Percentiles rank a stretch among this genome's conserved stretches.
Conservation (phyloP, 1,140 invertebrate species). For the Lethocerus indicus region DNA sequence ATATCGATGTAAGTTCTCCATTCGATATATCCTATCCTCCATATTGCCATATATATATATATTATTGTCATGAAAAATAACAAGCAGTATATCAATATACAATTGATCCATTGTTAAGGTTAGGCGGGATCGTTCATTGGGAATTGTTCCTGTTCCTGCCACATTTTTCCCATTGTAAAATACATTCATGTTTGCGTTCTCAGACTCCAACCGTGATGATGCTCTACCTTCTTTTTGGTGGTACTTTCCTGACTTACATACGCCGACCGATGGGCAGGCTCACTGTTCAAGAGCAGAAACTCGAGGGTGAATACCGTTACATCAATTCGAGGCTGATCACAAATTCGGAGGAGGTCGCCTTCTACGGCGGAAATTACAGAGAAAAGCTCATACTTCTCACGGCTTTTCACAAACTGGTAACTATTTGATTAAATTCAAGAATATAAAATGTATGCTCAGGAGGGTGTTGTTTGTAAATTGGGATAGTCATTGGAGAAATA, state of each 20-base stretch:
- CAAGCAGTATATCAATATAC: too few relatives aligned
- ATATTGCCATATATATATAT: too few relatives aligned
- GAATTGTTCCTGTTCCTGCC: too few relatives aligned
- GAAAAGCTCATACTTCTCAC: conserved; percentile 77
- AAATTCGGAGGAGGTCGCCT: conserved; percentile 95
- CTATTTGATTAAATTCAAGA: conserved; percentile 22
- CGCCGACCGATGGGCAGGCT: conserved; percentile 71
- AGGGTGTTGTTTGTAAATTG: too few relatives aligned
- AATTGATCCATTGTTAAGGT: too few relatives aligned
- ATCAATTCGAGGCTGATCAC: conserved; percentile 92
- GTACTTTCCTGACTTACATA: conserved; percentile 58
- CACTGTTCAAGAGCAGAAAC: conserved; percentile 85
- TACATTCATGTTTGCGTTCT: conserved; percentile 21
- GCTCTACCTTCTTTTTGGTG: conserved; percentile 68
- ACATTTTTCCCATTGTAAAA: too few relatives aligned
- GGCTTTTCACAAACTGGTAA: conserved; percentile 78
- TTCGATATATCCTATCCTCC: too few relatives aligned
- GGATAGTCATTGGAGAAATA: background rate
- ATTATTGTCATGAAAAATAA: too few relatives aligned
- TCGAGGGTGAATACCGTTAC: conserved; percentile 95
- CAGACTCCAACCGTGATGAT: conserved; percentile 77
- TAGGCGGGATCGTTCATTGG: too few relatives aligned
- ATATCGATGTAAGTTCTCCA: too few relatives aligned
- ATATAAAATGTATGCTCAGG: too few relatives aligned
- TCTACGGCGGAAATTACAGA: conserved; percentile 47